Percentiles rank a stretch among this genome's conserved stretches.
phyloP scores from a whole-genome alignment of 1,140 invertebrate genomes.

The Callitettix versicolor region DNA sequence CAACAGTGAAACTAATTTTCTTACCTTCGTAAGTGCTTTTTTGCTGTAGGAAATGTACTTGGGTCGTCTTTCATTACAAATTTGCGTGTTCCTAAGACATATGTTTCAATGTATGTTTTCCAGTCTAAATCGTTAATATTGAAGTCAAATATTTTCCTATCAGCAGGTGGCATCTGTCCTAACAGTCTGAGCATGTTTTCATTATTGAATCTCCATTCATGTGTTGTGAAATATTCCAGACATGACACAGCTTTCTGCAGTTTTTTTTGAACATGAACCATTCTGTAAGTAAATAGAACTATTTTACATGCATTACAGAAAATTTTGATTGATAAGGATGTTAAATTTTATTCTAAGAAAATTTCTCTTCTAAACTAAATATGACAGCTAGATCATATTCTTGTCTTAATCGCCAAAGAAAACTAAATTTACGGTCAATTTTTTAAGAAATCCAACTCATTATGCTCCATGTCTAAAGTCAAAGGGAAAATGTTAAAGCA shows the following conservation, averaged over 20 bases:
- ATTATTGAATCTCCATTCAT: conserved; percentile 74
- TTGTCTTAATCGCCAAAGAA: too few relatives aligned
- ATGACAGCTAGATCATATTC: too few relatives aligned
- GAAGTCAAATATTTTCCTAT: conserved; percentile 53
- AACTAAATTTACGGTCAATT: too few relatives aligned
- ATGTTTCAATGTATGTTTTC: conserved; percentile 72
- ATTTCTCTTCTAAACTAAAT: too few relatives aligned
- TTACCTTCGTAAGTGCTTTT: conserved; percentile 57
- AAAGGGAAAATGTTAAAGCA: too few relatives aligned
- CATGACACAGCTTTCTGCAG: conserved; percentile 63
- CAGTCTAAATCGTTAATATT: conserved; percentile 73
- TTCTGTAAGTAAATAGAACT: conserved; percentile 38
- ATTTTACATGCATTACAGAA: too few relatives aligned
- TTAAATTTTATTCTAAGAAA: too few relatives aligned
- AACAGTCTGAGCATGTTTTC: conserved; percentile 56
- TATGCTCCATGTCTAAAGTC: too few relatives aligned
- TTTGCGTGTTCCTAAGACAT: conserved; percentile 70
- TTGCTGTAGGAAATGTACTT: conserved; percentile 60
- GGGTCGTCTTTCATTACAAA: conserved; percentile 79
- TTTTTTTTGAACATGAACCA: conserved; percentile 67
- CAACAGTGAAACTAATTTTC: too few relatives aligned
- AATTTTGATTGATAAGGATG: too few relatives aligned
- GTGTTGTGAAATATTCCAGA: conserved; percentile 63
- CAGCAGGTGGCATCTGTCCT: conserved; percentile 44
- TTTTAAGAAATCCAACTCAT: too few relatives aligned